A percentile compares a stretch with the other conserved stretches of the same genome.
Conservation (phyloP, 2,113 vertebrate genomes). For the Aldabrachelys gigantea region DNA sequence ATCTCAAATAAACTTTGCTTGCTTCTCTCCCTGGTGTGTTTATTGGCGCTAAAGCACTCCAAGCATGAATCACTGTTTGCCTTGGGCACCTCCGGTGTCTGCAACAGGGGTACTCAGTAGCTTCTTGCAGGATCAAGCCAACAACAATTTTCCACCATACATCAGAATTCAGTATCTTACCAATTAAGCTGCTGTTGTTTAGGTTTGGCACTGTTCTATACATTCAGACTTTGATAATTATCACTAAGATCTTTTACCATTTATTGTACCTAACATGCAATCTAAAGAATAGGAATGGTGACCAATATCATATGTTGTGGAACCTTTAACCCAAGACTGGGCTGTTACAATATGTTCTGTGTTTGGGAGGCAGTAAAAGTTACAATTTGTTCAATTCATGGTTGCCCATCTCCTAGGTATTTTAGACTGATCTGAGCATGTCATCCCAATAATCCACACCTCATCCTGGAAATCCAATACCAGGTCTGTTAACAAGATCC, state of each 20-base stretch:
- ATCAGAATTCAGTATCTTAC: fast-evolving
- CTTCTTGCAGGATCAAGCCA: not conserved
- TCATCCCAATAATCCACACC: fast-evolving
- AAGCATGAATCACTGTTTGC: no score
- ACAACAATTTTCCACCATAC: not conserved
- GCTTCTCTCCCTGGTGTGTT: no score
- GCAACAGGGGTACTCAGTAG: not conserved
- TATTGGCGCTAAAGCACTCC: no score
- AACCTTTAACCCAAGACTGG: not conserved
- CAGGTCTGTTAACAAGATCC: not conserved
- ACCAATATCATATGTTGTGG: not conserved
- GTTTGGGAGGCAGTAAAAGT: not conserved
- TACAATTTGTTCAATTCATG: fast-evolving
- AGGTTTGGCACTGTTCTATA: not conserved
- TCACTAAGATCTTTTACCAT: not conserved
- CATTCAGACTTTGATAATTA: fast-evolving
- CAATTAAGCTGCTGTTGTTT: fast-evolving
- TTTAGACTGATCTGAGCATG: fast-evolving
- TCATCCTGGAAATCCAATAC: not conserved
- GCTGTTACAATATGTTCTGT: not conserved
- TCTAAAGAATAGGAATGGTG: not conserved
- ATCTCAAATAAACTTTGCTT: no score
- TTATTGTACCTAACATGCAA: not conserved
- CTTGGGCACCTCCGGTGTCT: no score
- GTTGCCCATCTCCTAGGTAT: not conserved